Evolutionary conservation across 2,797 vertebrate genomes (phyloP).

Genomic region (Anolis apletophallus): DNA sequence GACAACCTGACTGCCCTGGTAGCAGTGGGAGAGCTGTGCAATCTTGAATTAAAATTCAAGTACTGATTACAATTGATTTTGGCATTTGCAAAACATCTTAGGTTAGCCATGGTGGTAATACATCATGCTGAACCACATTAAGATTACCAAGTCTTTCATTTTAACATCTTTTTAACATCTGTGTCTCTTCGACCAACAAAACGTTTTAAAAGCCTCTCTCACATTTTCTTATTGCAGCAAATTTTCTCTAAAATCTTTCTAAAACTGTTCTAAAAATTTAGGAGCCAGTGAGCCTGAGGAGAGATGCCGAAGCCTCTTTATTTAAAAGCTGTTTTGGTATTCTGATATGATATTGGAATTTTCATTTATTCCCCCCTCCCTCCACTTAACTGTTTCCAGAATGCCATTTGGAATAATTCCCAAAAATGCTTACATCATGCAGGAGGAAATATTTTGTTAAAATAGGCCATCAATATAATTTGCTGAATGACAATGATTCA

Average conservation of each 20-base stretch:
- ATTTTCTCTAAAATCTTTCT: no score
- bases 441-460: slow-evolving; percentile 7
- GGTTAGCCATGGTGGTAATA: not conserved
- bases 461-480: not conserved
- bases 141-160: not conserved
- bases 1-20: no score
- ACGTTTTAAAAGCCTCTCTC: no score
- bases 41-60: not conserved
- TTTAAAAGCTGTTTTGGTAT: not conserved
- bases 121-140: not conserved
- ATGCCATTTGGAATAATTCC: not conserved
- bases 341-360: not conserved
- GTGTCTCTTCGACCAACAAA: not conserved
- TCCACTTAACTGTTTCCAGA: not conserved
- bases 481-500: not conserved
- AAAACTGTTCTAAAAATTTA: not conserved
- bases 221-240: no score
- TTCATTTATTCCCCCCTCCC: not conserved
- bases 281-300: not conserved
- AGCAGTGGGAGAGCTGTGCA: no score
- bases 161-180: not conserved
- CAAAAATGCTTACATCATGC: not conserved
- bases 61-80: not conserved
- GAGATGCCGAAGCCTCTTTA: not conserved
- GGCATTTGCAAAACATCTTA: not conserved